Evolutionary conservation across 2,888 invertebrate genomes (phyloP).

Genomic region (Chorisops tibialis): DNA sequence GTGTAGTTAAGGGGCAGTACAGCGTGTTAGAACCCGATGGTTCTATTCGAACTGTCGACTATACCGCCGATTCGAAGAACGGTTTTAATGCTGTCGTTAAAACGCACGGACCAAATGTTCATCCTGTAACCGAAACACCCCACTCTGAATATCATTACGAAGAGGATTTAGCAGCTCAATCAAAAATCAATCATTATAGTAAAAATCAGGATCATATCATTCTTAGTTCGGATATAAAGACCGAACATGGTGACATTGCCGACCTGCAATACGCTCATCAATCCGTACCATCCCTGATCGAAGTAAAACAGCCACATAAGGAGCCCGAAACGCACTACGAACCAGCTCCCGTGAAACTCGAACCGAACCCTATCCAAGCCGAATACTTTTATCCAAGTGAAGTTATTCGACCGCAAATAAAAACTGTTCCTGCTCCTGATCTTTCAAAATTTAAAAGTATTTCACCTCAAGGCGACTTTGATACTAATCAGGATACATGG

Average conservation of each 20-base stretch:
- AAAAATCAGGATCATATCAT: conserved; percentile 51
- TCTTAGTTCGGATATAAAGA: conserved; percentile 48
- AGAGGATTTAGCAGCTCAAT: conserved; percentile 45
- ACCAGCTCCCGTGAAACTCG: conserved; percentile 31
- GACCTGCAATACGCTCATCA: conserved; percentile 48
- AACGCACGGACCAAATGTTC: conserved; percentile 51
- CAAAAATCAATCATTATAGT: conserved; percentile 52
- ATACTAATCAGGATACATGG: conserved; percentile 42
- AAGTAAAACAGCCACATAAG: conserved; percentile 39
- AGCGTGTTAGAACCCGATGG: conserved; percentile 68
- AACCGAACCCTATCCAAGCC: conserved; percentile 37
- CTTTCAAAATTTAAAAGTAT: conserved; percentile 34
- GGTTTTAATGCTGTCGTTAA: conserved; percentile 59
- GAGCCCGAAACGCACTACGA: background rate
- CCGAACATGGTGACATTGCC: conserved; percentile 43
- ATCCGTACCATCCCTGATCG: conserved; percentile 46
- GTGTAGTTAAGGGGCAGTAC: conserved; percentile 58
- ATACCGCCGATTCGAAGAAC: conserved; percentile 56
- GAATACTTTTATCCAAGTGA: conserved; percentile 40
- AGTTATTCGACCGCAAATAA: conserved; percentile 29
- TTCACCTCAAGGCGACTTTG: conserved; percentile 30
- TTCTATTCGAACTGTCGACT: conserved; percentile 56
- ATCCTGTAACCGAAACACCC: conserved; percentile 47
- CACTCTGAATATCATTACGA: conserved; percentile 40
- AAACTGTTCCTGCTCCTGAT: conserved; percentile 37